Base-by-base conservation (phyloP, 2,888 invertebrate species). In the Epirrita christyi region DNA sequence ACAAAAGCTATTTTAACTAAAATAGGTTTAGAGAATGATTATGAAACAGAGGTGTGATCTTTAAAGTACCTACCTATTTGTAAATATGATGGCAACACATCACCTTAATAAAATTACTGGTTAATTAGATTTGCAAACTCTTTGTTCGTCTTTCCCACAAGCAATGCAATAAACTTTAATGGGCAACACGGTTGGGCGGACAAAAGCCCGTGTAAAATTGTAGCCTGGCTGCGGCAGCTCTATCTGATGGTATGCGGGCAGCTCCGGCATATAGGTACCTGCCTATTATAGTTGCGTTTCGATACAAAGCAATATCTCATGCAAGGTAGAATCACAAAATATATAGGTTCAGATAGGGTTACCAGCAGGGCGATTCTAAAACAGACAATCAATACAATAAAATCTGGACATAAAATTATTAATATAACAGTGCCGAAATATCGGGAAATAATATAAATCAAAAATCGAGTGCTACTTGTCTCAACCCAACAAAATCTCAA, bases 141-240 rank as follows among this genome's bases (percentile, higher is more conserved):
- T 36, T 53, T 52, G 51, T 59, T 59, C 49, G 49, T 56, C 41
- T 47, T 37, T 56, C 45, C 45, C 44, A 44, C 40, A 52, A 51
- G 60, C 55, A 45, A 54, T 57, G 63, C 67, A 68, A 75, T 73
- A 71, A 69, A 69, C 63, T 62, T 66, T 70, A 71, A 72, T 75
- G 67, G 70, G 57, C 61, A 54, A 67, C 65, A 73, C 74, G 72
- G 75, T 75, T 73, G 74, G 68, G 72, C 55, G 75, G 83, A 88
- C 88, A 88, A 88, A 80, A 78, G 85, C 80, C 78, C 68, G 74
- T 73, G 72, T 85, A 80, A 87, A 83, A 78, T 81, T 80, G 78
- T 82, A 78, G 80, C 78, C n/a, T n/a, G 10, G 34, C n/a, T 76
- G 77, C 74, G 61, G 66, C 59, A 63, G 78, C 80, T 79, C 86